Evolutionary conservation across 2,797 vertebrate genomes (phyloP).

Genomic region (Anas flavirostris): DNA sequence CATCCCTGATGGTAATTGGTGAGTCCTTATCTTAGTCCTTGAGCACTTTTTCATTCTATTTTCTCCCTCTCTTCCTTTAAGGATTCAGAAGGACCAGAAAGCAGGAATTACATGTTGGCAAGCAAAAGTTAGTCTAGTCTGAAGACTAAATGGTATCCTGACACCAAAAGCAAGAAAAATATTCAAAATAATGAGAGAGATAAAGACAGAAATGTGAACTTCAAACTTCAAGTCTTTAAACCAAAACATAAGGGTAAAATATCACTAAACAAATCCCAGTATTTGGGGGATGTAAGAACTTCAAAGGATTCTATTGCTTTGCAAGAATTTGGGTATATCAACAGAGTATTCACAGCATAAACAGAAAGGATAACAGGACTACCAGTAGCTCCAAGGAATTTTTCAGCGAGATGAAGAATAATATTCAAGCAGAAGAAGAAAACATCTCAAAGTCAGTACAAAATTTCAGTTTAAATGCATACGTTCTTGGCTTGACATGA

Average conservation of each 20-base stretch:
- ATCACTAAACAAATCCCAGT: neutral
- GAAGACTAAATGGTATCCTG: neutral
- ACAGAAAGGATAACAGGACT: constrained; percentile 30
- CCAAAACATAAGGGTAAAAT: constrained; percentile 35
- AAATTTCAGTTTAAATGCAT: neutral
- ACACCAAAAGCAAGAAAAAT: neutral
- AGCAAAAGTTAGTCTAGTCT: neutral
- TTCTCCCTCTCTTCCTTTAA: no score
- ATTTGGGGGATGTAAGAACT: constrained; percentile 14
- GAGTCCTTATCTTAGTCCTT: no score
- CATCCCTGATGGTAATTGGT: no score
- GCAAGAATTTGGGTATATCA: constrained; percentile 46
- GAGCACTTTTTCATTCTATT: no score
- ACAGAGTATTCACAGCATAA: constrained; percentile 53
- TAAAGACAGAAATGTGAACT: neutral
- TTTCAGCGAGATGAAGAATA: constrained; percentile 7
- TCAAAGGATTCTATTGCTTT: constrained; percentile 28
- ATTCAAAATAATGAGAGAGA: neutral
- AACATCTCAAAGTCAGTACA: neutral
- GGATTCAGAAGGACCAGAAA: neutral
- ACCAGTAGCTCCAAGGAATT: constrained; percentile 26
- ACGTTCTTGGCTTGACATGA: neutral
- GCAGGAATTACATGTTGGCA: neutral
- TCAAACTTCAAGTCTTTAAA: neutral
- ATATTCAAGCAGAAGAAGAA: constrained; percentile 11